Base-by-base conservation (phyloP, 2,113 vertebrate genomes). In the Proterorhinus semilunaris region DNA sequence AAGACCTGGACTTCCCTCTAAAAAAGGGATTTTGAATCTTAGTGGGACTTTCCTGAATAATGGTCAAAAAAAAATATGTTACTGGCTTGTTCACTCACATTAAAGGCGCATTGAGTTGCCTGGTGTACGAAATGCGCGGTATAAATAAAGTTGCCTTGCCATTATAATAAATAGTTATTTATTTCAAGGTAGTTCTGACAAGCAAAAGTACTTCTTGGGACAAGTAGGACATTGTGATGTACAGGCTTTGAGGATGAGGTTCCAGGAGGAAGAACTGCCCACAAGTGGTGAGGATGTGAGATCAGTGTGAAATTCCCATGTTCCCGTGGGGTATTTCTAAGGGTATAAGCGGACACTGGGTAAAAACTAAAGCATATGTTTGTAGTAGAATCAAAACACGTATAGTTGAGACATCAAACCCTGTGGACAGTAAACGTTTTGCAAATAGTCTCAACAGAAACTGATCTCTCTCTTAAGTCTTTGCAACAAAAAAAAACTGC, bases 241-340 rank as follows among this genome's bases (percentile, higher is more conserved):
- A 36, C 3, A 63, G 64, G 49, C 70, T 21, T 69, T 57, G 62
- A 53, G 27, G 55, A 71, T 71, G 77, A 76, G 68, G 63, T 6
- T 51, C 58, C 53, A 80, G 51, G 65, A 69, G 51, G 61, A 69
- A 71, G 47, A 36, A 57, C 47, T 58, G 49, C 27, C 65, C 57
- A 67, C 44, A 58, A 54, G 71, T 46, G 51, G 13, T 1, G 45
- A 71, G 65, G 62, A 73, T 72, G 65, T 80, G 54, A 78, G 65
- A 81, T 70, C 10, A 58, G 79, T 78, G 86, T 74, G 62, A 85
- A 70, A 72, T 72, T 69, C 77, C 67, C 71, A 2, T 6, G 71
- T 62, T n/a, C 72, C 78, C 49, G 0, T 12, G 51, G 45, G 62
- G 17, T 42, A 15, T 52, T 61, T 17, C 62, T 64, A 15, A 4